Conservation (phyloP, 2,113 vertebrate genomes). For the Microcebus tavaratra region DNA sequence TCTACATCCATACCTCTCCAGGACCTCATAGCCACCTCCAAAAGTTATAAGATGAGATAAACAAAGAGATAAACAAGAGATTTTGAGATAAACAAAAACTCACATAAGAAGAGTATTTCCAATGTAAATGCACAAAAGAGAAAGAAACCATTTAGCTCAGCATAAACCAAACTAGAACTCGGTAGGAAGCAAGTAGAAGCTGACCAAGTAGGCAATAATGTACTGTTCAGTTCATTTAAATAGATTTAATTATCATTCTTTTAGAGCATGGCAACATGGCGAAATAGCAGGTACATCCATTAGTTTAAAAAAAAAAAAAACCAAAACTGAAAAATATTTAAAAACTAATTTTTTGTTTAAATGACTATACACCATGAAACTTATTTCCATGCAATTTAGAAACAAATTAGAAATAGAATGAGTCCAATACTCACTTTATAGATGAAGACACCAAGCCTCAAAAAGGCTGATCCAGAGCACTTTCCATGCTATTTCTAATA, state of each 20-base stretch:
- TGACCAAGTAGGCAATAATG: background rate
- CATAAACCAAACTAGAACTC: background rate
- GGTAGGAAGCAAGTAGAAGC: background rate
- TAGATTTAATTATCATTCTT: background rate
- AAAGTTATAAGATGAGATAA: background rate
- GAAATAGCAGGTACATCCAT: background rate
- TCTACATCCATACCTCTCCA: background rate
- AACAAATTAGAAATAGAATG: slow-evolving; percentile 29
- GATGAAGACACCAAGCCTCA: slow-evolving; percentile 4
- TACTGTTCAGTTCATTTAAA: background rate
- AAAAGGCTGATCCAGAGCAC: background rate
- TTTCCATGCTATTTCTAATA: slow-evolving; percentile 11
- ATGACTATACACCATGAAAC: background rate
- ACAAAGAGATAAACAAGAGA: no score
- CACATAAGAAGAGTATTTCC: background rate
- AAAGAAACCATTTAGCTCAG: background rate
- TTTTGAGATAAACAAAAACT: background rate
- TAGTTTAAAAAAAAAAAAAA: background rate
- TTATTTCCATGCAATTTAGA: background rate
- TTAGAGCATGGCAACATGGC: background rate
- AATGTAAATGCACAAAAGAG: background rate
- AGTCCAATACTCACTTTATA: slow-evolving; percentile 18
- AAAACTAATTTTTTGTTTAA: slow-evolving; percentile 16
- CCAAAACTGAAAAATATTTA: background rate
- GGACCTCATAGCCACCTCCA: background rate